A percentile compares a stretch with the other conserved stretches of the same genome.
phyloP scores from a whole-genome alignment of 2,113 vertebrate genomes.

The Prietella phreatophila region DNA sequence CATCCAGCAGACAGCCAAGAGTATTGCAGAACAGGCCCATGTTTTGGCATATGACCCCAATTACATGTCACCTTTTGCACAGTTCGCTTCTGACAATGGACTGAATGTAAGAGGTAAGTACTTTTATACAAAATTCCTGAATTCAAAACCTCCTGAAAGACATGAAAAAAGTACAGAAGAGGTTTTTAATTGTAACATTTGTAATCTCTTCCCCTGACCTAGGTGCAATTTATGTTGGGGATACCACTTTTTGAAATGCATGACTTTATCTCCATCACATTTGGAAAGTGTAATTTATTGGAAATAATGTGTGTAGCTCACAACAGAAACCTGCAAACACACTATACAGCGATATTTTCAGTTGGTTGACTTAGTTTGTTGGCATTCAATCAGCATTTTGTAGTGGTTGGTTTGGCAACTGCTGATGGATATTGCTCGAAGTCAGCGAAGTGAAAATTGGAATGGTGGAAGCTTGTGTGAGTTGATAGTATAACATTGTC shows the following conservation, averaged over 20 bases:
- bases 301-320: neutral
- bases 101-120: constrained; percentile 93
- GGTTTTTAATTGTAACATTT: neutral
- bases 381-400: neutral
- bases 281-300: neutral
- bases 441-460: neutral
- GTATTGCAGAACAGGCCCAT: constrained; percentile 95
- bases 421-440: neutral
- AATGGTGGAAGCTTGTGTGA: neutral
- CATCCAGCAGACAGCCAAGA: constrained; percentile 92
- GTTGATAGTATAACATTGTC: neutral
- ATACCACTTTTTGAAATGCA: neutral
- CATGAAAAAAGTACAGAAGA: neutral
- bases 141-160: neutral
- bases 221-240: neutral
- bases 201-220: neutral
- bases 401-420: neutral
- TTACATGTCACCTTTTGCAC: constrained; percentile 99
- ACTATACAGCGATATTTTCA: neutral
- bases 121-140: neutral
- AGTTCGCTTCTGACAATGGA: constrained; percentile 98
- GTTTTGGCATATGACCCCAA: constrained; percentile 97
- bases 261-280: neutral
- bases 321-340: neutral
- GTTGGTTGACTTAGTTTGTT: neutral